A percentile compares a stretch with the other conserved stretches of the same genome.
These are phyloP conservation scores for Dolomedes plantarius DNA, from an alignment of 2,888 invertebrate species.

Conservation along the genomic window DNA sequence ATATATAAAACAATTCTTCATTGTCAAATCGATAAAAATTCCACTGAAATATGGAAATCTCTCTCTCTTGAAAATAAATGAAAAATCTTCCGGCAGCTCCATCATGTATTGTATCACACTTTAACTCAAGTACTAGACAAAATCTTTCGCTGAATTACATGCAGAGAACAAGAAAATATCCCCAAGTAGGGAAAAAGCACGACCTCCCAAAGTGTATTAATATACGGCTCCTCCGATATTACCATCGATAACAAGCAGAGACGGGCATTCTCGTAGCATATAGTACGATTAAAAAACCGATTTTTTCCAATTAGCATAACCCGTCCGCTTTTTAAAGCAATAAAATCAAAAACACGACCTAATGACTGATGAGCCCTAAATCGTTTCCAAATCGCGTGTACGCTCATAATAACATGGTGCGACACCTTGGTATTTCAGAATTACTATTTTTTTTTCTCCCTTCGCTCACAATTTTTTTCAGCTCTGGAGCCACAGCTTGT, in stretches of 20 bases:
- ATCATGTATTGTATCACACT: no score
- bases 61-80: no score
- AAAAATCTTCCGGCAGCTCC: no score
- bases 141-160: no score
- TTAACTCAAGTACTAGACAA: no score
- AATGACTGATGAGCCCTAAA: slow-evolving; percentile 58
- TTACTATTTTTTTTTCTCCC: slow-evolving; percentile 14
- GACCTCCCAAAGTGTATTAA: slow-evolving; percentile 17
- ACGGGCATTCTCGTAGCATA: slow-evolving; percentile 20
- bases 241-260: slow-evolving; percentile 31
- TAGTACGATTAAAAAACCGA: slow-evolving; percentile 21
- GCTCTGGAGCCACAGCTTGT: slow-evolving; percentile 27
- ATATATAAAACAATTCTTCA: no score
- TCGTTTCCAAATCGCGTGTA: slow-evolving; percentile 47
- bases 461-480: not conserved
- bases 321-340: slow-evolving; percentile 23
- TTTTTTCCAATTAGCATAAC: slow-evolving; percentile 53
- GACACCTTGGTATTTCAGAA: slow-evolving; percentile 42
- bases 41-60: no score
- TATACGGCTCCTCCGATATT: slow-evolving; percentile 14
- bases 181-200: not conserved
- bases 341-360: slow-evolving; percentile 30
- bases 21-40: no score
- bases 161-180: no score
- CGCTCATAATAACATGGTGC: slow-evolving; percentile 52